These are phyloP conservation scores for Sciurus niger DNA, from an alignment of 2,113 vertebrate species.

Conservation along the genomic window DNA sequence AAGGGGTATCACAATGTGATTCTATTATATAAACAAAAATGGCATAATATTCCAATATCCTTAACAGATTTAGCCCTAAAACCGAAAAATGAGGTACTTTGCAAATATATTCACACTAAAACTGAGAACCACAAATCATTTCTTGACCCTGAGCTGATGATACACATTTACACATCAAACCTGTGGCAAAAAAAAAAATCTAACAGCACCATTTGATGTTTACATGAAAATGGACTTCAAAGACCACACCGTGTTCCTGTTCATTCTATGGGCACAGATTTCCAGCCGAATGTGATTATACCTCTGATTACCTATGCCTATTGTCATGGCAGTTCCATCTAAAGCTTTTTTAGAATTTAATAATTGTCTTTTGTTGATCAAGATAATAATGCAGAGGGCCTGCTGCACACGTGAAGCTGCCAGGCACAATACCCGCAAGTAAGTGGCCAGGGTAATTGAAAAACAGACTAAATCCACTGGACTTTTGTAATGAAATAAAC, in stretches of 20 bases:
- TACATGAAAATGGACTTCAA: conserved; percentile 93
- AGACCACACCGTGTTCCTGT: conserved; percentile 87
- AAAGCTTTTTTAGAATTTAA: conserved; percentile 92
- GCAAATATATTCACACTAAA: conserved; percentile 66
- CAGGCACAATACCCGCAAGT: conserved; percentile 91
- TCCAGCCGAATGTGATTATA: conserved; percentile 90
- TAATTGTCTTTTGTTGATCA: conserved; percentile 96
- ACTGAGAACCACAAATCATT: conserved; percentile 79
- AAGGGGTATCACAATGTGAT: neutral
- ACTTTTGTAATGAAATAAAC: conserved; percentile 92
- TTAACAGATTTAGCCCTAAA: conserved; percentile 42
- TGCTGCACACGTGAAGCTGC: conserved; percentile 85
- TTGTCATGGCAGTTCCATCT: conserved; percentile 91
- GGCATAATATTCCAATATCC: conserved; percentile 21
- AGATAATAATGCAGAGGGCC: conserved; percentile 92
- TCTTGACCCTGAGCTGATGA: conserved; percentile 89
- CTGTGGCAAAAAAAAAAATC: conserved; percentile 83
- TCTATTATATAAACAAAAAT: conserved; percentile 57
- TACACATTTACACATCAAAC: conserved; percentile 91
- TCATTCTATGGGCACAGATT: conserved; percentile 88
- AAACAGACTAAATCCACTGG: conserved; percentile 90
- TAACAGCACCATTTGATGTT: conserved; percentile 92
- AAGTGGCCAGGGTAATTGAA: conserved; percentile 94
- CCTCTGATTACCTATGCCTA: conserved; percentile 90
- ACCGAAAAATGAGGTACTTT: conserved; percentile 64